Conservation (phyloP, 30 jellyfish, hydroid and myxozoan species). For the Cassiopea andromeda region DNA sequence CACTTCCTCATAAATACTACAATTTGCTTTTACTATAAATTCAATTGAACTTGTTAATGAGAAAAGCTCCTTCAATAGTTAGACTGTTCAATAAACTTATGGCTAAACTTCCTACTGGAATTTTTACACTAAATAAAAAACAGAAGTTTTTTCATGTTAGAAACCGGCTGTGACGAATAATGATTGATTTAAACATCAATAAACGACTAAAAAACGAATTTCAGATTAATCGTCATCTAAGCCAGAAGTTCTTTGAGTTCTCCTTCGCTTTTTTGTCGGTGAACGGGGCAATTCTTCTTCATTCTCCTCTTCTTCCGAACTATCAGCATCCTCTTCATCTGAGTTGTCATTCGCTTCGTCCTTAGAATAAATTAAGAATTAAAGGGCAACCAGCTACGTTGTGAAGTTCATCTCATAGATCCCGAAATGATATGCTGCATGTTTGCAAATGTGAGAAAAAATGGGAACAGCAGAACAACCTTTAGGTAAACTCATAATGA, state of each 20-base stretch:
- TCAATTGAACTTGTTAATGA: too few species aligned
- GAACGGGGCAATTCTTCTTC: constrained; percentile 58
- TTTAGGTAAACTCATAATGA: too few species aligned
- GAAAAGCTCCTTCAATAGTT: too few species aligned
- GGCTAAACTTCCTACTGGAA: too few species aligned
- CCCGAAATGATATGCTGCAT: too few species aligned
- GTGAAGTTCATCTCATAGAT: neutral
- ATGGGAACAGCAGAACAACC: too few species aligned
- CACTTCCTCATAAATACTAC: too few species aligned
- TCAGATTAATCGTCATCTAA: constrained; percentile 63
- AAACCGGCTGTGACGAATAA: neutral
- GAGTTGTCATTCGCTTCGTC: constrained; percentile 46
- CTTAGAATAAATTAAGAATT: neutral
- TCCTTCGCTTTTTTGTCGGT: constrained; percentile 78
- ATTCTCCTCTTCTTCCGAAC: constrained; percentile 59
- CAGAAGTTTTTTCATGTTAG: too few species aligned
- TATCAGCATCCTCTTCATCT: constrained; percentile 62
- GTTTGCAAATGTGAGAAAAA: too few species aligned
- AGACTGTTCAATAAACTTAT: too few species aligned
- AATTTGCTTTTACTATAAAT: too few species aligned
- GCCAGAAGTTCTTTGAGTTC: constrained; percentile 48
- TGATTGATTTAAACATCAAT: neutral
- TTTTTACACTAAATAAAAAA: too few species aligned
- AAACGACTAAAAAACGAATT: neutral
- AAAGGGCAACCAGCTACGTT: neutral